Conservation (phyloP, 2,797 vertebrate genomes). For the Catharus ustulatus region DNA sequence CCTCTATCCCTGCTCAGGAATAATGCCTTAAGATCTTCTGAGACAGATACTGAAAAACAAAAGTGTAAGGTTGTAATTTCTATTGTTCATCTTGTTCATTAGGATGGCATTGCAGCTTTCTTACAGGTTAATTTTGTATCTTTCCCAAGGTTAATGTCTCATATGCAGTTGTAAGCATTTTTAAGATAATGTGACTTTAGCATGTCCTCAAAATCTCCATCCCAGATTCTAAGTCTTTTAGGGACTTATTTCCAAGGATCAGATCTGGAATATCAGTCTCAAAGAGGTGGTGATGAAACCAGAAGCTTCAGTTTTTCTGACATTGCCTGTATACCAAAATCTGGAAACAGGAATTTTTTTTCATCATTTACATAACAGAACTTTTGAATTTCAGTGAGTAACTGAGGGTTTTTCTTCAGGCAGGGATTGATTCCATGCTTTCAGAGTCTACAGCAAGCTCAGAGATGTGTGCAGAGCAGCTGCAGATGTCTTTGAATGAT, state of each 20-base stretch:
- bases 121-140: background rate
- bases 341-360: background rate
- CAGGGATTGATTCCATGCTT: background rate
- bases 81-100: background rate
- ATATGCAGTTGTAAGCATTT: background rate
- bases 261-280: background rate
- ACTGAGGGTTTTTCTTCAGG: background rate
- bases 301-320: background rate
- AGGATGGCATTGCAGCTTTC: background rate
- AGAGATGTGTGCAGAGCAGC: background rate
- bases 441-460: background rate
- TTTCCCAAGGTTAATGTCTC: background rate
- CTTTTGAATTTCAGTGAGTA: background rate
- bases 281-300: background rate
- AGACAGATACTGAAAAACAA: background rate
- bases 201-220: background rate
- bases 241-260: background rate
- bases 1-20: background rate
- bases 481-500: background rate
- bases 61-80: background rate
- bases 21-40: conserved; percentile 15
- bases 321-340: background rate
- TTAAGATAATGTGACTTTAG: background rate
- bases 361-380: background rate
- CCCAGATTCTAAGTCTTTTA: background rate